phyloP scores from a whole-genome alignment of 2,113 vertebrate genomes.

The Chaetops frenatus region DNA sequence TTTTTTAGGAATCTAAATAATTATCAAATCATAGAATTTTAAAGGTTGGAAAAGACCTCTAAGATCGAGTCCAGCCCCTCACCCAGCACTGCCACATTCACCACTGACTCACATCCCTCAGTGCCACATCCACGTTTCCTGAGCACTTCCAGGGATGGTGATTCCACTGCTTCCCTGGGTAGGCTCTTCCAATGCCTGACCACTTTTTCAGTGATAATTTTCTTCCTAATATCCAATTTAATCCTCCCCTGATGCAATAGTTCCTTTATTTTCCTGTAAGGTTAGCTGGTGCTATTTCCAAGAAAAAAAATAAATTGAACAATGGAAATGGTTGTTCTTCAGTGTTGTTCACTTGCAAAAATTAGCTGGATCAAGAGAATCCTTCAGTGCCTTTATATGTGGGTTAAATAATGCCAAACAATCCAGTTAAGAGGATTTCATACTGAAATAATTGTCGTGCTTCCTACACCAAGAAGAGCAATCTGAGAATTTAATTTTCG shows the following conservation, averaged over 20 bases:
- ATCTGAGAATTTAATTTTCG: rapidly evolving
- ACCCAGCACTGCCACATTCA: background rate
- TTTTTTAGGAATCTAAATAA: background rate
- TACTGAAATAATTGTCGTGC: background rate
- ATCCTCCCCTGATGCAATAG: background rate
- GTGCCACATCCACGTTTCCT: background rate
- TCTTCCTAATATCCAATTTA: background rate
- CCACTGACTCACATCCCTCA: background rate
- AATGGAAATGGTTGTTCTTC: background rate
- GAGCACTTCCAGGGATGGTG: background rate
- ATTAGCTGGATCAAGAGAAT: background rate
- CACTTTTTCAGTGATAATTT: background rate
- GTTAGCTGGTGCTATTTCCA: background rate
- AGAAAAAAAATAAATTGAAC: background rate
- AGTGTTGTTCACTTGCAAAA: background rate
- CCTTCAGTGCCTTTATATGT: background rate
- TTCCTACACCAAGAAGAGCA: background rate
- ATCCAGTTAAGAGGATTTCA: background rate
- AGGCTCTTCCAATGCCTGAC: background rate
- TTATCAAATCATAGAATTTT: background rate
- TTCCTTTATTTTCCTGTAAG: background rate
- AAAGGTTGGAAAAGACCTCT: background rate
- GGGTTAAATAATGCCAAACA: background rate
- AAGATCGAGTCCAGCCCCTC: rapidly evolving
- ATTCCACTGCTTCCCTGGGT: background rate